Conservation (phyloP, 2,888 invertebrate genomes). For the Rutpela maculata region DNA sequence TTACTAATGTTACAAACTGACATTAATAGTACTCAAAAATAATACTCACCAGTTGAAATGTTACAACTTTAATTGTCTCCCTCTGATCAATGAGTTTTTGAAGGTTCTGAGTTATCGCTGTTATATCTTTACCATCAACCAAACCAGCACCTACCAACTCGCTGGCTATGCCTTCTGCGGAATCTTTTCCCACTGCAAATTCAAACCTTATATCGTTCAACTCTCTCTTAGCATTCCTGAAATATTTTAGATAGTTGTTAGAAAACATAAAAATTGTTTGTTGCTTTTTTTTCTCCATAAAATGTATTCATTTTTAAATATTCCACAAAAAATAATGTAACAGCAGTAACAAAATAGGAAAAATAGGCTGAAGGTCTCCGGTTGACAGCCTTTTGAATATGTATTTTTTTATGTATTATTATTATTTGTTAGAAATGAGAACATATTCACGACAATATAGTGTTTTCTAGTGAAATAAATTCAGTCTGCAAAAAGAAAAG, state of each 20-base stretch:
- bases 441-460: not conserved
- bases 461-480: not conserved
- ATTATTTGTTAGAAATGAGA: not conserved
- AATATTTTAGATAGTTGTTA: constrained; percentile 57
- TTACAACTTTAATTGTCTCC: constrained; percentile 83
- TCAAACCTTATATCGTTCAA: constrained; percentile 99
- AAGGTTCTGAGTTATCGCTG: constrained; percentile 94
- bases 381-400: no score
- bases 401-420: no score
- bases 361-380: no score
- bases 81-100: constrained; percentile 90
- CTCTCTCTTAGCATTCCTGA: constrained; percentile 90
- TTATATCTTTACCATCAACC: constrained; percentile 93
- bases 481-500: not conserved
- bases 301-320: no score
- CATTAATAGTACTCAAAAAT: no score
- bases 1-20: no score
- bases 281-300: no score
- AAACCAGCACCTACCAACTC: constrained; percentile 97
- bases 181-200: constrained; percentile 92
- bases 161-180: constrained; percentile 93
- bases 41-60: constrained; percentile 87
- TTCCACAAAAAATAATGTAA: no score
- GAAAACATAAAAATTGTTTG: no score
- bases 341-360: no score